Conservation (phyloP, 2,888 invertebrate genomes). For the Ramazzottius varieornatus region DNA sequence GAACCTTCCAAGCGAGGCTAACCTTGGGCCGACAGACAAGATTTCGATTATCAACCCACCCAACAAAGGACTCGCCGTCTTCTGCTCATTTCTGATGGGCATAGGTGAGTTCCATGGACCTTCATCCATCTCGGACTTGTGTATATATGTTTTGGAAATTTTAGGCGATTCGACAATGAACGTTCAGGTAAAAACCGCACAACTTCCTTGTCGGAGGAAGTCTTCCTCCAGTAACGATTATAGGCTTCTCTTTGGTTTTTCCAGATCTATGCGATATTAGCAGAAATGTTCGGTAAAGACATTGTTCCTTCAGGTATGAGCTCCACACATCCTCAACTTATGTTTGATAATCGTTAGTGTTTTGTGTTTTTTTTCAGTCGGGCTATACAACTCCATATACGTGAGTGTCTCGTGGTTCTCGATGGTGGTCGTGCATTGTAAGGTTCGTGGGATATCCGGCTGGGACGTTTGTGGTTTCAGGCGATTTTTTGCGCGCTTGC, state of each 20-base stretch:
- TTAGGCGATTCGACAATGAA: not conserved
- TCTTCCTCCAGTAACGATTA: too few relatives aligned
- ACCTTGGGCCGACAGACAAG: not conserved
- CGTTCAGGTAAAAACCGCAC: not conserved
- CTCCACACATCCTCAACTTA: too few relatives aligned
- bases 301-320: conserved; percentile 1
- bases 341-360: too few relatives aligned
- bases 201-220: too few relatives aligned
- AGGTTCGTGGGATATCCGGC: not conserved
- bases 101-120: not conserved
- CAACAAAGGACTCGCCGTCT: not conserved
- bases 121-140: too few relatives aligned
- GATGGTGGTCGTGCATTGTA: not conserved
- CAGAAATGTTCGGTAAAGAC: not conserved
- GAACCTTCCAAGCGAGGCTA: not conserved
- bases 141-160: too few relatives aligned
- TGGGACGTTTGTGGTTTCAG: not conserved
- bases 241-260: too few relatives aligned
- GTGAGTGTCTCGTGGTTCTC: not conserved
- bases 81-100: not conserved
- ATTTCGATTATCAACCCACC: not conserved
- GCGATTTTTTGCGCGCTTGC: not conserved
- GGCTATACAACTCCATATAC: not conserved
- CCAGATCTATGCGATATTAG: not conserved
- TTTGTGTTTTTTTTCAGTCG: too few relatives aligned